phyloP scores from a whole-genome alignment of 2,797 vertebrate species.

The Gallinago nigripennis region DNA sequence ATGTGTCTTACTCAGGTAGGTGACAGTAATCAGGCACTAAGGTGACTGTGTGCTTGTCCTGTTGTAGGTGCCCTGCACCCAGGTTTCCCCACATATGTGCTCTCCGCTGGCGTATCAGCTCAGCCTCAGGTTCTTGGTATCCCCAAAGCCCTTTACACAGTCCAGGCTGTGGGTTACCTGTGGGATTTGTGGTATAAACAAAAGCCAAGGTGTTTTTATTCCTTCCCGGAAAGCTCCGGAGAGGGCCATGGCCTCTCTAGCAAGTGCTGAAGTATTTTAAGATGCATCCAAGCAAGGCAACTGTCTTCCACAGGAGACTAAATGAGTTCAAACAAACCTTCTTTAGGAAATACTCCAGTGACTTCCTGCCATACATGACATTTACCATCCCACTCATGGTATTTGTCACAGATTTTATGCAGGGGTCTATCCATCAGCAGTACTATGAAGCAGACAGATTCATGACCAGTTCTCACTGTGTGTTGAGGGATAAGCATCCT shows the following conservation, averaged over 20 bases:
- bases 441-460: neutral
- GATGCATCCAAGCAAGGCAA: neutral
- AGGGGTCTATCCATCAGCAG: neutral
- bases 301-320: neutral
- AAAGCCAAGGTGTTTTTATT: neutral
- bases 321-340: neutral
- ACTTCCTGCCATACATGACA: neutral
- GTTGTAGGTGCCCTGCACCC: neutral
- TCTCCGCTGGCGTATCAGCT: neutral
- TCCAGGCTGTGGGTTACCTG: neutral
- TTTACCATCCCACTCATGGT: neutral
- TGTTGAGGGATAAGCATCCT: neutral
- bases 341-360: neutral
- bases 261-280: neutral
- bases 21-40: neutral
- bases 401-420: neutral
- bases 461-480: neutral
- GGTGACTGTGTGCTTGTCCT: neutral
- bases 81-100: neutral
- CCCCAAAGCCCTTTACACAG: neutral
- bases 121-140: neutral
- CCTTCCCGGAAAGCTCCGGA: neutral
- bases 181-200: neutral
- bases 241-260: neutral
- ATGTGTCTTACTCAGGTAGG: fast-evolving